Conservation (phyloP, 2,113 vertebrate genomes). For the Notarius quadriscutis region DNA sequence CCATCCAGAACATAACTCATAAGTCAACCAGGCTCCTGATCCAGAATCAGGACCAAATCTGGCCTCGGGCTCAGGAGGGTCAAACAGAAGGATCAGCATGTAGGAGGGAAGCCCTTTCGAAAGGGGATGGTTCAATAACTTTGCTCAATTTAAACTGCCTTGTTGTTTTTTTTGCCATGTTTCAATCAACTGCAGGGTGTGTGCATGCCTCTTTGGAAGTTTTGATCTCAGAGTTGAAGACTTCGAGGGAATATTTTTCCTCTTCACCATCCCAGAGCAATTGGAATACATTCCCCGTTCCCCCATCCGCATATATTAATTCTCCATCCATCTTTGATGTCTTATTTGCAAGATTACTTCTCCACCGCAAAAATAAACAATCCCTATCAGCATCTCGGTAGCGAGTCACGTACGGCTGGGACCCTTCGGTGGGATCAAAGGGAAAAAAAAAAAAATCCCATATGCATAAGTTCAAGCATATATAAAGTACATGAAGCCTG, state of each 20-base stretch:
- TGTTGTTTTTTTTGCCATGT: background rate
- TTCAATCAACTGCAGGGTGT: background rate
- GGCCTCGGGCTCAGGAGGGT: slow-evolving; percentile 32
- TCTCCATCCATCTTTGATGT: slow-evolving; percentile 79
- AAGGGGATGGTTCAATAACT: background rate
- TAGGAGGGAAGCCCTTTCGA: background rate
- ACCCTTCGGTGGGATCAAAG: slow-evolving; percentile 68
- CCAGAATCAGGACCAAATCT: slow-evolving; percentile 5
- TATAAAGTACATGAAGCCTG: slow-evolving; percentile 50
- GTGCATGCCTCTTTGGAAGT: slow-evolving; percentile 50
- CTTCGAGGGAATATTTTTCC: slow-evolving; percentile 76
- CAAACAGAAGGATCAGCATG: slow-evolving; percentile 42
- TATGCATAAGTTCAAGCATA: slow-evolving; percentile 64
- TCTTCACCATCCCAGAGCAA: slow-evolving; percentile 71
- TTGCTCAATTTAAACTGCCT: slow-evolving; percentile 5
- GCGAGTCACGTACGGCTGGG: slow-evolving; percentile 60
- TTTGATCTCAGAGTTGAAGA: slow-evolving; percentile 74
- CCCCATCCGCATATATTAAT: slow-evolving; percentile 75
- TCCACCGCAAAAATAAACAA: slow-evolving; percentile 57
- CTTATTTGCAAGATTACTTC: slow-evolving; percentile 80
- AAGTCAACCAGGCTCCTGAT: background rate
- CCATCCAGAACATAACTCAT: slow-evolving; percentile 1
- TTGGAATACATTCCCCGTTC: slow-evolving; percentile 69
- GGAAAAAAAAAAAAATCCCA: slow-evolving; percentile 55
- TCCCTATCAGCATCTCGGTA: slow-evolving; percentile 66